Base-by-base conservation (phyloP, 2,113 vertebrate species). In the Platysteira castanea region DNA sequence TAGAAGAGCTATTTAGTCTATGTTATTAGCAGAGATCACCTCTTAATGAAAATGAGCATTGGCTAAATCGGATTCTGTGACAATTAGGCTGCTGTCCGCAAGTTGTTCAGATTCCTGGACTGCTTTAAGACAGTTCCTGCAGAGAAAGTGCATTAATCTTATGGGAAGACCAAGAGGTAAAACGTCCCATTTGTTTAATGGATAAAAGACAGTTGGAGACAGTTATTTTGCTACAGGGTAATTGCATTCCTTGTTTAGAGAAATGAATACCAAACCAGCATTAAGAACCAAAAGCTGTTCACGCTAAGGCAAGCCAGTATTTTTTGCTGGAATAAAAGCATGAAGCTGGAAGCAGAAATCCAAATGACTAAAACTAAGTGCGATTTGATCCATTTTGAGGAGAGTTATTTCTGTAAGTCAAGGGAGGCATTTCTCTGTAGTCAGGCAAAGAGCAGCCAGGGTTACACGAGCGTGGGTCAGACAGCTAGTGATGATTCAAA, bases 61-160 rank as follows among this genome's bases (percentile, higher is more conserved):
- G 74, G 60, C 95, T 95, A 97, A 83, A 96, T 84, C 91, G 84
- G 91, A 85, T 87, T 94, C 68, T 65, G 61, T 67, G 89, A 87
- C 93, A 91, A 92, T 94, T 82, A 96, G 65, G 46, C 52, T 84
- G 77, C 56, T 79, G 56, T 79, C 70, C 94, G 89, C 84, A 76
- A 91, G 80, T 87, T 64, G 46, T 71, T 90, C 80, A 71, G 80
- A 79, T 61, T 93, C 74, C 77, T 87, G 84, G 57, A 85, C 91
- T 0, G 26, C 71, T 93, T 87, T 79, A 84, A 95, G 89, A 96
- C 53, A 75, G 57, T 42, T 96, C 95, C 87, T 1, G 22, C 87
- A 93, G 94, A 93, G 89, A 96, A 94, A 96, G 94, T 84, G 81
- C 94, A 96, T 97, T 95, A 96, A 97, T 97, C 92, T 95, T 77